Evolutionary conservation across 37 sponge, comb jelly and placozoan genomes (phyloP).

Genomic region (Dysidea cf. avara): DNA sequence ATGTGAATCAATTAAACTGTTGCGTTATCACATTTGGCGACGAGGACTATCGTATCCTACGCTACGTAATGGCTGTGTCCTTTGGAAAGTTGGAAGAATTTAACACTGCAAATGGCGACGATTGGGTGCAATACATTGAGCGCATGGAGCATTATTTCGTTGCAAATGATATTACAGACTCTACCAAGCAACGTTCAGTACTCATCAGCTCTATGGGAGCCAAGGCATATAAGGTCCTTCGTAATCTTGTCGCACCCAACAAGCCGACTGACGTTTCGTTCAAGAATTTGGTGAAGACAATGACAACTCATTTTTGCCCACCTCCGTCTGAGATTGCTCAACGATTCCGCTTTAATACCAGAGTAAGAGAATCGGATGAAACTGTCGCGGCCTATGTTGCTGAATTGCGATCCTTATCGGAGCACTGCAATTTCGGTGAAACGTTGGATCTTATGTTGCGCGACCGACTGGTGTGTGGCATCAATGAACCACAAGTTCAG

Average conservation of each 20-base stretch:
- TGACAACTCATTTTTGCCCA: neutral
- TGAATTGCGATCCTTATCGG: neutral
- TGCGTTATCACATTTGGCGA: too few relatives aligned
- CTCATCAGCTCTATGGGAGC: neutral
- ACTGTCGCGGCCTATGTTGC: slow-evolving; percentile 18
- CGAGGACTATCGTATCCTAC: too few relatives aligned
- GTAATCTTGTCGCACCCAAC: neutral
- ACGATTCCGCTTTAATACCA: slow-evolving; percentile 10
- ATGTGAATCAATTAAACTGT: too few relatives aligned
- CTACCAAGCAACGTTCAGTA: neutral
- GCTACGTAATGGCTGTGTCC: too few relatives aligned
- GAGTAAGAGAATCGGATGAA: neutral
- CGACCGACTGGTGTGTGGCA: slow-evolving; percentile 8
- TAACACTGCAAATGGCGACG: neutral
- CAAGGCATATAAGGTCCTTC: neutral
- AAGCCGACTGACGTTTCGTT: neutral
- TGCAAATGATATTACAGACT: neutral
- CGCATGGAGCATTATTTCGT: neutral
- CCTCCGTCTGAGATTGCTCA: slow-evolving; percentile 2
- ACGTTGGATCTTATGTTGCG: neutral
- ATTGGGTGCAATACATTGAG: slow-evolving; percentile 6
- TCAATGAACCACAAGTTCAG: neutral
- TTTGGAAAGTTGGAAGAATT: neutral
- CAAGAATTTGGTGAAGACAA: neutral
- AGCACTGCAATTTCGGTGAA: slow-evolving; percentile 6